phyloP scores from a whole-genome alignment of 2,113 vertebrate genomes.

The Illadopsis cleaveri region DNA sequence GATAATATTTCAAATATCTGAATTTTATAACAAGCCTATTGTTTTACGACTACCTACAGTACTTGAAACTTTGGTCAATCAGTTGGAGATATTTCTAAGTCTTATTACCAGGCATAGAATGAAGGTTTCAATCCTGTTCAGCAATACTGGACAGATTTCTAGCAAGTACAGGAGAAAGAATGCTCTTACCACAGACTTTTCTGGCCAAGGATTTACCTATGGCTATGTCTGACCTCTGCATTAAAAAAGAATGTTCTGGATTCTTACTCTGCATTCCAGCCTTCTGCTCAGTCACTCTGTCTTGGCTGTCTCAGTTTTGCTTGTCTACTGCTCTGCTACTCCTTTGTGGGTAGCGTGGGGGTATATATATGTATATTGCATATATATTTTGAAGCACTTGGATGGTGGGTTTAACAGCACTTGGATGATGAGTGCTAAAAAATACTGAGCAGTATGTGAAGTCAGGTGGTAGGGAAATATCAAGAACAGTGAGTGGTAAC shows the following conservation, averaged over 20 bases:
- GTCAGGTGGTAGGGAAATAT: not conserved
- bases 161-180: not conserved
- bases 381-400: not conserved
- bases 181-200: not conserved
- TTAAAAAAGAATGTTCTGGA: not conserved
- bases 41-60: not conserved
- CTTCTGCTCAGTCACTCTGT: not conserved
- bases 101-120: not conserved
- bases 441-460: not conserved
- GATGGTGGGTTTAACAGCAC: not conserved
- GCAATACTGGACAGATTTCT: not conserved
- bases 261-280: not conserved
- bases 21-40: not conserved
- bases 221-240: not conserved
- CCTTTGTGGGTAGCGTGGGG: not conserved
- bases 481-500: not conserved
- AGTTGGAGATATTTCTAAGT: not conserved
- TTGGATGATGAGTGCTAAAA: not conserved
- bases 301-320: not conserved
- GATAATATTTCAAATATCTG: not conserved
- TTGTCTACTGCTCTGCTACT: conserved; percentile 13
- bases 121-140: not conserved
- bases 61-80: not conserved
- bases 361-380: not conserved
- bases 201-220: not conserved